Conservation (phyloP, 2,797 vertebrate genomes). For the Scleropages formosus region DNA sequence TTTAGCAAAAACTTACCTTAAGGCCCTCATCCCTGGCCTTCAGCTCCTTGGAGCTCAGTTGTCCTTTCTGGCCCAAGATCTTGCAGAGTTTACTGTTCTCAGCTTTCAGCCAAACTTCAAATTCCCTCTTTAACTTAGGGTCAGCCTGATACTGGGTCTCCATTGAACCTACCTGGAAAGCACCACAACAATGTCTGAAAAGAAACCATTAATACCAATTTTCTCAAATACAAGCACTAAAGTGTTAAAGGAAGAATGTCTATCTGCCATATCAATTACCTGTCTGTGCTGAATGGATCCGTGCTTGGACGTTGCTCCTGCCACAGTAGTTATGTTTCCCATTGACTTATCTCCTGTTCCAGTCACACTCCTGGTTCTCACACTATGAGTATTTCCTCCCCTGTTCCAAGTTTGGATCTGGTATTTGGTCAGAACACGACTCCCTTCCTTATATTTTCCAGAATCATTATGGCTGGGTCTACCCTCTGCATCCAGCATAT, state of each 20-base stretch:
- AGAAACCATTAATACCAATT: slow-evolving; percentile 5
- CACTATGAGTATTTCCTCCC: background rate
- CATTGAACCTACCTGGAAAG: slow-evolving; percentile 45
- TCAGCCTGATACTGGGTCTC: slow-evolving; percentile 34
- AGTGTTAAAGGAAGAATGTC: background rate
- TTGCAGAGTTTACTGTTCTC: slow-evolving; percentile 70
- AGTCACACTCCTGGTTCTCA: slow-evolving; percentile 3
- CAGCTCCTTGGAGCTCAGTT: slow-evolving; percentile 54
- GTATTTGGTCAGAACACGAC: slow-evolving; percentile 1
- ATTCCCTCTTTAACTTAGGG: slow-evolving; percentile 56
- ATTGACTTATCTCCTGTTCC: slow-evolving; percentile 8
- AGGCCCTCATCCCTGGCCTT: slow-evolving; percentile 59
- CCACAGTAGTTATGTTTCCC: background rate
- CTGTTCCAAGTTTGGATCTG: background rate
- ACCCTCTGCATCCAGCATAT: slow-evolving; percentile 32
- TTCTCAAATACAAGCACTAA: background rate
- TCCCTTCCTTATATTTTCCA: background rate
- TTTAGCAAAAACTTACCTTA: slow-evolving; percentile 62
- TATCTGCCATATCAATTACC: background rate
- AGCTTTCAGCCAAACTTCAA: slow-evolving; percentile 77
- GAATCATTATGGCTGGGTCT: background rate
- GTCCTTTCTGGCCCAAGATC: slow-evolving; percentile 49
- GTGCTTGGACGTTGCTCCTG: background rate
- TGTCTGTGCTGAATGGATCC: slow-evolving; percentile 20
- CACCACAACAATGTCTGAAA: slow-evolving; percentile 41